Base-by-base conservation (phyloP, 2,888 invertebrate species). In the Ctenicera cuprea region DNA sequence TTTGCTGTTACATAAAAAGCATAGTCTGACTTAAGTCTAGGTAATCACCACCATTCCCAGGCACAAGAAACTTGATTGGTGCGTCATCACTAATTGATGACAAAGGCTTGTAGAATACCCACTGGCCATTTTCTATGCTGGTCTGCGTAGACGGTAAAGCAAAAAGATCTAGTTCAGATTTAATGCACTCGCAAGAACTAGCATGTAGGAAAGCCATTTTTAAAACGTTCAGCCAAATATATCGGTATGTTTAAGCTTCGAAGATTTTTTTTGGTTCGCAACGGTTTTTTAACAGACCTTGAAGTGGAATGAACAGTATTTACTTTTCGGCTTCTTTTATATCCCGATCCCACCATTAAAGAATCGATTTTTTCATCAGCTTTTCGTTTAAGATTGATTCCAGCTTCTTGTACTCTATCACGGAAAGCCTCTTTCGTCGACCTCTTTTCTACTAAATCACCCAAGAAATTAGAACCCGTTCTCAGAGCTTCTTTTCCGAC, bases 11-110 rank as follows among this genome's bases (percentile, higher is more conserved):
- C 12, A 30, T 65, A 22, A n/a, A n/a, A 2, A 65, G 12, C 61
- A 59, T 59, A 33, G 59, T 69, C 22, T 59, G 69, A 50, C 50
- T 69, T 50, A 59, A 50, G 9, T 59, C 67, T n/a, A n/a, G n/a
- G n/a, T n/a, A n/a, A n/a, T n/a, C n/a, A n/a, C n/a, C n/a, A n/a
- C n/a, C n/a, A n/a, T n/a, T n/a, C n/a, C 20, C 43, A 12, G 18
- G 67, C 5, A 68, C 59, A 16, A 68, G 18, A 61, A 59, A 69
- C 20, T 59, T 37, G 9, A 61, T 14, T 2, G 52, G 59, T 43
- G 68, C 67, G 45, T 59, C 59, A 14, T 59, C n/a, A n/a, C n/a
- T n/a, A n/a, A n/a, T n/a, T n/a, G n/a, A n/a, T n/a, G n/a, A n/a
- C n/a, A n/a, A n/a, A n/a, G n/a, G n/a, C n/a, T n/a, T n/a, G n/a